Conservation (phyloP, 2,797 vertebrate species). For the Mico argentatus region DNA sequence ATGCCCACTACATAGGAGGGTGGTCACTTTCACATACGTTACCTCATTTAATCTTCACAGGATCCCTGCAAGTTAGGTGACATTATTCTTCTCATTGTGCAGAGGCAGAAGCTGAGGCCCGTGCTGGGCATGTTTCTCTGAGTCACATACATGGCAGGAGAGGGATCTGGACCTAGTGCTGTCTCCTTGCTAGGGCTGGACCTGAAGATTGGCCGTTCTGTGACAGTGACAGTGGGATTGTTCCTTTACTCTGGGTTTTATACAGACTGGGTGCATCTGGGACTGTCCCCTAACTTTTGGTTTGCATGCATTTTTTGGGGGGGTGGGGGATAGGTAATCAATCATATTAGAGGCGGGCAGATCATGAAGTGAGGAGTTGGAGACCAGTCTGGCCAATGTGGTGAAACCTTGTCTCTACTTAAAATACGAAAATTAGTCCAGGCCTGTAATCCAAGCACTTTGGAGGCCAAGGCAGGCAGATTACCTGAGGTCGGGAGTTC, state of each 20-base stretch:
- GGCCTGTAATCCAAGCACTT: no score
- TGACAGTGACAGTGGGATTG: neutral
- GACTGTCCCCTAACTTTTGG: neutral
- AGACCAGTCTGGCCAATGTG: neutral
- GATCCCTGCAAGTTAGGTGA: neutral
- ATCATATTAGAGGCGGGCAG: neutral
- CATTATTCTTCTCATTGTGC: neutral
- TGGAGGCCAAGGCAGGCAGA: neutral
- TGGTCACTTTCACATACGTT: neutral
- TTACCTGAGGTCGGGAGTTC: neutral
- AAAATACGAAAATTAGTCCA: neutral
- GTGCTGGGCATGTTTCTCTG: neutral
- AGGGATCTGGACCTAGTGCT: neutral
- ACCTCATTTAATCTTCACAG: neutral
- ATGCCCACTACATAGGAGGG: accelerated
- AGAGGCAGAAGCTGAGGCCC: neutral
- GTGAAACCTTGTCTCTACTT: neutral
- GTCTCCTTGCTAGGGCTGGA: neutral
- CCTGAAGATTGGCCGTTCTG: neutral
- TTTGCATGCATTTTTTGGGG: neutral
- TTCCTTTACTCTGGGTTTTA: neutral
- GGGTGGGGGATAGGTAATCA: neutral
- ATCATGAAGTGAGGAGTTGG: neutral
- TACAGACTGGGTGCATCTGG: neutral
- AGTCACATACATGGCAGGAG: neutral